Base-by-base conservation (phyloP, 2,113 vertebrate genomes). In the Sebastes schlegelii region DNA sequence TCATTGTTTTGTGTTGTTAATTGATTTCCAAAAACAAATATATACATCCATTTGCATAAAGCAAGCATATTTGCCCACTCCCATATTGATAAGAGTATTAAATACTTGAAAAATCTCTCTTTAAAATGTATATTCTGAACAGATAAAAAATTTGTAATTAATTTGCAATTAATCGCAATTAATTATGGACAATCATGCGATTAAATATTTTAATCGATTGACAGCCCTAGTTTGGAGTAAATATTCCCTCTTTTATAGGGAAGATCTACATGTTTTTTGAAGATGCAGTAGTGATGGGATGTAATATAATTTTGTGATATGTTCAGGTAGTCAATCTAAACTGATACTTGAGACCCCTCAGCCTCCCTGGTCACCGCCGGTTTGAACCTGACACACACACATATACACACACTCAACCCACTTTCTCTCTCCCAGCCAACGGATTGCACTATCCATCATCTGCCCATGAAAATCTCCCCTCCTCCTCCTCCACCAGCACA, bases 361-460 rank as follows among this genome's bases (percentile, higher is more conserved):
- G 45, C 45, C 48, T 63, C 8, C 4, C 42, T 62, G 19, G 62
- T 72, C 14, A 51, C 40, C 66, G 34, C 23, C 45, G 4, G 58
- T 62, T 67, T 67, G 26, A 51, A 76, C 7, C 21, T 58, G 0
- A 83, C 46, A 68, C 48, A 76, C 21, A 34, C 61, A 76, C 62
- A 67, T 57, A 83, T 8, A 54, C 16, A n/a, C n/a, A 45, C 6
- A 49, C 43, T 8, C 57, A 54, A 34, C 52, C 45, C 49, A 79
- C 65, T 72, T 69, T 70, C 60, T 75, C 62, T 60, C 61, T 54
- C 26, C 72, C 80, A 17, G 58, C 65, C 60, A 57, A 40, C 9
- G 6, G 73, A 89, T 84, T 84, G 68, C 83, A 74, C 87, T 74
- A 89, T 91, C 87, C 82, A 91, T 94, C 92, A 92, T 88, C 73